phyloP scores from a whole-genome alignment of 2,797 vertebrate species.

The Myotis planiceps region DNA sequence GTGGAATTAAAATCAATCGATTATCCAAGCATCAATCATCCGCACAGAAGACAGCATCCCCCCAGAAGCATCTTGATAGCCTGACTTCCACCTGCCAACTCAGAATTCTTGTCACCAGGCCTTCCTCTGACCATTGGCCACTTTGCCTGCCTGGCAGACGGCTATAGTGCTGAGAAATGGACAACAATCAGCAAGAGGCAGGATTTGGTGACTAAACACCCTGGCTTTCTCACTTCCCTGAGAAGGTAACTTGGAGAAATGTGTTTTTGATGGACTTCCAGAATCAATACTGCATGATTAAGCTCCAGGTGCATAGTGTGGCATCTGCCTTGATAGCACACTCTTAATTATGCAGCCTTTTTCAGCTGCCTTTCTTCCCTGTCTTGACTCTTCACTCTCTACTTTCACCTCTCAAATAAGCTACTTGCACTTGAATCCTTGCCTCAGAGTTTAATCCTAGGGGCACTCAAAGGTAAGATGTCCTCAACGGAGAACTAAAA shows the following conservation, averaged over 20 bases:
- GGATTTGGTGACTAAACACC: not conserved
- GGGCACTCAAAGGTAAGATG: not conserved
- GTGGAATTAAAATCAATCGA: not conserved
- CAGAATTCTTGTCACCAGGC: not conserved
- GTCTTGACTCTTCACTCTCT: not conserved
- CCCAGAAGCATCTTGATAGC: not conserved
- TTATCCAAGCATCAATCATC: not conserved
- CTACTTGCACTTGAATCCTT: not conserved
- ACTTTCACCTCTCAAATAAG: not conserved
- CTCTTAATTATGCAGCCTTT: not conserved
- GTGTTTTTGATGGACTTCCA: not conserved
- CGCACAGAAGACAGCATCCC: not conserved
- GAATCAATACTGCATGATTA: not conserved
- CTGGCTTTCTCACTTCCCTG: not conserved
- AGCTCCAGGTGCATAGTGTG: not conserved
- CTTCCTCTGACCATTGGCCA: not conserved
- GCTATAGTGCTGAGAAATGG: not conserved
- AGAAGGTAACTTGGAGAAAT: not conserved
- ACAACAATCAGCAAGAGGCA: not conserved
- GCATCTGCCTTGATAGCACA: not conserved
- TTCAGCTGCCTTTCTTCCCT: not conserved
- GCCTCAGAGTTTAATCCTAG: not conserved
- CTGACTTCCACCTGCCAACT: not conserved
- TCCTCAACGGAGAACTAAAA: not conserved
- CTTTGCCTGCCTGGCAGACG: not conserved